Percentiles rank a stretch among this genome's conserved stretches.
Evolutionary conservation across 2,113 vertebrate genomes (phyloP).

Genomic region (Mixornis gularis): DNA sequence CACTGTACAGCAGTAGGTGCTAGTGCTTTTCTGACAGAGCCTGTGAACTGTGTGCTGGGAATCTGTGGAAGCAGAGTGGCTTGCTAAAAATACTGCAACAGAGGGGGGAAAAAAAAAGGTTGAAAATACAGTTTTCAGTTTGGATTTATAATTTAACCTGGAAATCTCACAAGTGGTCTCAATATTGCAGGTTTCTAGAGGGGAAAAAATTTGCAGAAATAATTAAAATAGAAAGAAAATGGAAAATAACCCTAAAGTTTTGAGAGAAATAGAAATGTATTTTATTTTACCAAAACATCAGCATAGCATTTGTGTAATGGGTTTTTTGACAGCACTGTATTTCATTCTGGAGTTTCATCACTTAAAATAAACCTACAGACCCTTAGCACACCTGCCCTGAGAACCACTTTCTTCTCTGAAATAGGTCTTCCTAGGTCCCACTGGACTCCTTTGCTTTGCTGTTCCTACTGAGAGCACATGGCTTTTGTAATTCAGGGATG

Average conservation of each 20-base stretch:
- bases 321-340: background rate
- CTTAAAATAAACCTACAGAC: background rate
- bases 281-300: background rate
- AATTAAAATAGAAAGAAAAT: background rate
- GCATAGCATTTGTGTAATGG: background rate
- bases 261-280: background rate
- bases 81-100: background rate
- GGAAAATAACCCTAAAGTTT: background rate
- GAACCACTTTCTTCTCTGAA: background rate
- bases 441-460: background rate
- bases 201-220: background rate
- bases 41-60: background rate
- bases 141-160: background rate
- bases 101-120: rapidly evolving
- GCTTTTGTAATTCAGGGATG: background rate
- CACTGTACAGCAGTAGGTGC: background rate
- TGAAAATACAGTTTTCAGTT: background rate
- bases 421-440: background rate
- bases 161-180: background rate
- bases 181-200: background rate
- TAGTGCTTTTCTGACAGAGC: background rate
- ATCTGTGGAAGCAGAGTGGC: background rate
- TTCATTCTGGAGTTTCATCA: background rate
- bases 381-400: background rate
- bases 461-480: rapidly evolving